phyloP scores from a whole-genome alignment of 2,113 vertebrate genomes.

The Sinocyclocheilus grahami region DNA sequence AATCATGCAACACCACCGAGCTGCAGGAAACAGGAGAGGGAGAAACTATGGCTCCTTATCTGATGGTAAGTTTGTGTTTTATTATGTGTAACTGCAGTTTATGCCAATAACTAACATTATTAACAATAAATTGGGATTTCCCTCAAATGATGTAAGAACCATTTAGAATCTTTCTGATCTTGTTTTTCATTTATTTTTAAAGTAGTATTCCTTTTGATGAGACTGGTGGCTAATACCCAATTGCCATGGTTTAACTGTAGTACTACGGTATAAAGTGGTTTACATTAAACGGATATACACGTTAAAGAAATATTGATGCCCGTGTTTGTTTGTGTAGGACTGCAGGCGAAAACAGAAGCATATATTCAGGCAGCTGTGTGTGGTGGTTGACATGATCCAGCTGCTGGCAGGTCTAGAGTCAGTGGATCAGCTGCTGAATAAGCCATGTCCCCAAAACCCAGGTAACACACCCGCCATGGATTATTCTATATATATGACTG shows the following conservation, averaged over 20 bases:
- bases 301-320: background rate
- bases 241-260: background rate
- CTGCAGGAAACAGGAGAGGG: conserved; percentile 59
- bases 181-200: background rate
- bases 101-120: background rate
- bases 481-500: background rate
- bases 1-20: conserved; percentile 56
- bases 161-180: background rate
- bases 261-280: background rate
- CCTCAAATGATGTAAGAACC: background rate
- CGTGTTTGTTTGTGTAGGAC: conserved; percentile 60
- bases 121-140: background rate
- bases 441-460: conserved; percentile 56
- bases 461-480: conserved; percentile 51
- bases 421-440: conserved; percentile 63
- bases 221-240: background rate
- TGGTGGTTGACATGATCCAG: conserved; percentile 71
- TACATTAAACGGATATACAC: background rate
- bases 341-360: conserved; percentile 73
- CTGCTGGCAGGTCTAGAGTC: conserved; percentile 67
- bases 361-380: conserved; percentile 71
- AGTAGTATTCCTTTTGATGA: no score
- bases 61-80: conserved; percentile 62
- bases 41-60: conserved; percentile 61
- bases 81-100: background rate